phyloP scores from a whole-genome alignment of 2,113 vertebrate species.

The Brachirus orientalis region DNA sequence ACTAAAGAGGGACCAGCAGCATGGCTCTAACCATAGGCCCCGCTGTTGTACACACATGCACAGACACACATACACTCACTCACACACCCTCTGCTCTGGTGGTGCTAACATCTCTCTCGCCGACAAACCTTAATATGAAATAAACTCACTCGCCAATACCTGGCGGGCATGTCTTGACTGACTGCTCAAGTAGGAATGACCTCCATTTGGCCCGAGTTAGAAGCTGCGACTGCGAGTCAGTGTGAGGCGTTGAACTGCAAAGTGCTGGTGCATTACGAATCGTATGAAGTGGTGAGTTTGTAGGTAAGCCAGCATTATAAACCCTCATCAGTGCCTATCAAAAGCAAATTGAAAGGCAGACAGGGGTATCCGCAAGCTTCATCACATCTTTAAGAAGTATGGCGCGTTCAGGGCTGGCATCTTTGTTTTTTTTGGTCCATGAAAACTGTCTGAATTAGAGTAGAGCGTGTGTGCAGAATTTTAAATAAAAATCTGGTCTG shows the following conservation, averaged over 20 bases:
- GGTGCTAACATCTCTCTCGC: conserved; percentile 60
- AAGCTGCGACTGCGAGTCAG: conserved; percentile 60
- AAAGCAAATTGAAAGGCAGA: conserved; percentile 52
- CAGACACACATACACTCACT: conserved; percentile 25
- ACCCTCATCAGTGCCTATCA: conserved; percentile 64
- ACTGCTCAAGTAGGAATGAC: conserved; percentile 76
- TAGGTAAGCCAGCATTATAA: conserved; percentile 53
- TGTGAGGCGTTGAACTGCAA: conserved; percentile 58
- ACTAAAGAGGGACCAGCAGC: conserved; percentile 70
- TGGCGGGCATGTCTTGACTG: conserved; percentile 72
- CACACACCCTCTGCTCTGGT: conserved; percentile 24
- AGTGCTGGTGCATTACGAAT: conserved; percentile 56
- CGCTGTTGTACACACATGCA: conserved; percentile 26
- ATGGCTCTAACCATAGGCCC: conserved; percentile 52
- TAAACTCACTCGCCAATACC: conserved; percentile 74
- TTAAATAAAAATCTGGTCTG: conserved; percentile 39
- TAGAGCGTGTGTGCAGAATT: conserved; percentile 13
- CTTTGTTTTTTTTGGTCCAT: conserved; percentile 38
- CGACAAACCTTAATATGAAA: conserved; percentile 74
- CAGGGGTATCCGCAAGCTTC: conserved; percentile 30
- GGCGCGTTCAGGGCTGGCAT: conserved; percentile 4
- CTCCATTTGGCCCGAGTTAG: conserved; percentile 72
- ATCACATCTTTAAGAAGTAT: conserved; percentile 29
- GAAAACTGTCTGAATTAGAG: conserved; percentile 35
- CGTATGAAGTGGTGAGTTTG: conserved; percentile 53